Conservation (phyloP, 2,888 invertebrate genomes). For the Helicoverpa assulta region DNA sequence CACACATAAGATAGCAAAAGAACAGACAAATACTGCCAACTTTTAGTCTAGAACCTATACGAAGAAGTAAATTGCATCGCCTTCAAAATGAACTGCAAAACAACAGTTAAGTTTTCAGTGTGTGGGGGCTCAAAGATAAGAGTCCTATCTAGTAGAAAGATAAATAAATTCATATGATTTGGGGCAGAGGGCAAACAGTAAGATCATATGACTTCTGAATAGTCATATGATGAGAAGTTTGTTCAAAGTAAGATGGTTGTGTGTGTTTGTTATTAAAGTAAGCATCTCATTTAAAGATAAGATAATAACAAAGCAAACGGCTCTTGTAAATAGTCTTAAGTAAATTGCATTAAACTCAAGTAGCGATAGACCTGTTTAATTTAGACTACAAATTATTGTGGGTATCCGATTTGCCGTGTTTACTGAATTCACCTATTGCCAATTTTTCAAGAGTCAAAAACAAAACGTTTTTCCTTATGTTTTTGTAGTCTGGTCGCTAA, state of each 20-base stretch:
- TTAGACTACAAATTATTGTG: no score
- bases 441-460: no score
- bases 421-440: no score
- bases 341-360: background rate
- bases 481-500: no score
- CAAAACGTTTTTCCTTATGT: no score
- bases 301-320: constrained; percentile 2
- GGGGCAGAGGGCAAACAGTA: background rate
- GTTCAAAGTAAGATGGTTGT: background rate
- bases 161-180: background rate
- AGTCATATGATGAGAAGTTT: constrained; percentile 11
- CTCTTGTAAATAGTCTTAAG: background rate
- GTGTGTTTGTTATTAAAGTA: background rate
- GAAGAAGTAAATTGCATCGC: no score
- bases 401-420: no score
- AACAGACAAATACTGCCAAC: no score
- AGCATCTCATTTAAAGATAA: background rate
- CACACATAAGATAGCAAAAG: constrained; percentile 11
- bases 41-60: no score
- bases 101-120: no score
- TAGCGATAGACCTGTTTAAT: background rate
- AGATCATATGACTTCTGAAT: constrained; percentile 1
- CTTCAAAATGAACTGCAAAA: no score
- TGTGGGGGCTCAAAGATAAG: constrained; percentile 25
- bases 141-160: constrained; percentile 37